Evolutionary conservation across 2,113 vertebrate species (phyloP), one percentile per base, ranked within the genome.

Genomic region (Bubo scandiacus): DNA sequence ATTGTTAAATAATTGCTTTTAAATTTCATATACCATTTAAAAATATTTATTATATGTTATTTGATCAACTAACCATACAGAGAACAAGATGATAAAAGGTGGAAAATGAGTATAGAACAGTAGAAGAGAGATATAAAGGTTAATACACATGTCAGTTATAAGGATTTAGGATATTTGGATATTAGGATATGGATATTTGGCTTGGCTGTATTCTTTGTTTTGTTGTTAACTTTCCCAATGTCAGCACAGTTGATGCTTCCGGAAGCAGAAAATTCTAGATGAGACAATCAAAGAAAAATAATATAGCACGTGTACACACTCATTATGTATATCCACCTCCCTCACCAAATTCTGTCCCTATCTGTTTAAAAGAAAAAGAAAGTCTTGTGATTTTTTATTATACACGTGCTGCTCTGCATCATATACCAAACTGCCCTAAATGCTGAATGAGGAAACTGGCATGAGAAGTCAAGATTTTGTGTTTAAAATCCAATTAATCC

Each of bases 371-470:
- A 84, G 13, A 45, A 38, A 74, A 72, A 25, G 6, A 9, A 63
- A 68, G 1, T 29, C 7, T 4, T 15, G 3, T 58, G 0, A 0
- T 8, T 17, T 34, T 54, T 59, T 47, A 11, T 58, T 0, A 1
- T 27, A 47, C 5, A 65, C 10, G 1, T 66, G 5, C 43, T 68
- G 3, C 11, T 77, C 13, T 65, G 10, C 5, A 14, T 63, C 15
- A 15, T 79, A 36, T 23, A 29, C 3, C 66, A 61, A 58, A 34
- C 4, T 1, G 1, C 11, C 9, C 6, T 77, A 83, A 43, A 61
- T 40, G 5, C 1, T 73, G 14, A 82, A 45, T 16, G 12, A 88
- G 22, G 36, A 63, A 90, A 66, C 9, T 45, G 12, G 4, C 74
- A 58, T 40, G 40, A 59, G 5, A 82, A 66, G 9, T 38, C 5